Evolutionary conservation across 2,797 vertebrate species (phyloP), one percentile per base, ranked within the genome.

Genomic region (Rhabdophis nuchalis): DNA sequence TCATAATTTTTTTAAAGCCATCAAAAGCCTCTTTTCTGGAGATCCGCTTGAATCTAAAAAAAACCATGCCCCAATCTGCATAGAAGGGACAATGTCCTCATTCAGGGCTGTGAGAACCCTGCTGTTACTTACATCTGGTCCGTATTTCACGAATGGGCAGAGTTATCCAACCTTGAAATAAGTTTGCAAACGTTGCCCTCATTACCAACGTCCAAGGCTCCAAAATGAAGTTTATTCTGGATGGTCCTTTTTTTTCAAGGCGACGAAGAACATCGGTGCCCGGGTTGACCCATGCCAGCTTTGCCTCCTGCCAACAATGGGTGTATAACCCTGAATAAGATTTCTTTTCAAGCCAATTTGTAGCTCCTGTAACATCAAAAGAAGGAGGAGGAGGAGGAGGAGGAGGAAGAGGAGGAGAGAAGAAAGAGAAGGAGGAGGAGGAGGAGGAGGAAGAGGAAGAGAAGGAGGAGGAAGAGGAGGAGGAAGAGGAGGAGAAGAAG

Each of bases 101-200:
- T 91, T 92, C 85, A 25, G 0, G 61, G 87, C 91, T 64, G 92
- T 57, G 85, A 91, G 82, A 86, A 85, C 52, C 92, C 95, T 95
- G 88, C 92, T 91, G 72, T 93, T 93, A 54, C 89, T 93, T 94
- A 85, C 91, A 87, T 90, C 91, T 94, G 93, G 91, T 89, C 93
- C 77, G 60, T n/a, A 60, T 87, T 87, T 82, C 57, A 36, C 86
- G 82, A 94, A 93, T 85, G 64, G 93, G 86, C 77, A 93, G 93
- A 94, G 87, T 86, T 93, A 95, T 92, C 93, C 93, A 94, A 87
- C 94, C 90, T 11, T 95, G 95, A 96, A 96, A 95, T 94, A 87
- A 2, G 57, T 93, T 94, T 27, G 92, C 93, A 96, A 91, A 95
- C 0, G 0, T 88, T 85, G 85, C 54, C 91, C 94, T 96, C 94